phyloP scores from a whole-genome alignment of 2,797 vertebrate species.

The Sciaenops ocellatus region DNA sequence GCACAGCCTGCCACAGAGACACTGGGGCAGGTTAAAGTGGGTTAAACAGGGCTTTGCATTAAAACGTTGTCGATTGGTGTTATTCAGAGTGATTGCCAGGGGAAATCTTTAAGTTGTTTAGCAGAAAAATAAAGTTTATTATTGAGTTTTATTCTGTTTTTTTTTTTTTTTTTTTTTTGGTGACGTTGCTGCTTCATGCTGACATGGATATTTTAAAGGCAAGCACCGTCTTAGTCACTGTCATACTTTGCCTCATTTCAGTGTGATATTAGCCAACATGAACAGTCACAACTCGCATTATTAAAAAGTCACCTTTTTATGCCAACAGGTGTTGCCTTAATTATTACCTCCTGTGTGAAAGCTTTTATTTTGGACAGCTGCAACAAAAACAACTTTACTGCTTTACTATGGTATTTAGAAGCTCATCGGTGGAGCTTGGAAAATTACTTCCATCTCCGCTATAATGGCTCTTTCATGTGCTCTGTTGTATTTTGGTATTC shows the following conservation, averaged over 20 bases:
- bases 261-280: not conserved
- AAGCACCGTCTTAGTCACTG: not conserved
- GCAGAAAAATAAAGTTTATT: too few relatives aligned
- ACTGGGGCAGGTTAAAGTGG: not conserved
- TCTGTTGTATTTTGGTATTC: not conserved
- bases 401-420: slow-evolving; percentile 10
- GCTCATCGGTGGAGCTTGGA: slow-evolving; percentile 4
- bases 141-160: not conserved
- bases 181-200: not conserved
- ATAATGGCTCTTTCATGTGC: not conserved
- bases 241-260: not conserved
- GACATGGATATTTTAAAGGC: slow-evolving; percentile 10
- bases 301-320: not conserved
- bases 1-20: not conserved
- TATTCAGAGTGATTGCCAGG: not conserved
- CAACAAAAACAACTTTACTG: slow-evolving; percentile 1
- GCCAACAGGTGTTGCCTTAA: not conserved
- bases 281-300: not conserved
- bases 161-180: too few relatives aligned
- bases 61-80: not conserved
- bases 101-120: not conserved
- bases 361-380: slow-evolving; percentile 14
- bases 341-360: not conserved
- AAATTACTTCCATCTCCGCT: not conserved
- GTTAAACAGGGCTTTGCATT: not conserved